Conservation (phyloP, 1,140 invertebrate genomes). For the Micrasema longulum region DNA sequence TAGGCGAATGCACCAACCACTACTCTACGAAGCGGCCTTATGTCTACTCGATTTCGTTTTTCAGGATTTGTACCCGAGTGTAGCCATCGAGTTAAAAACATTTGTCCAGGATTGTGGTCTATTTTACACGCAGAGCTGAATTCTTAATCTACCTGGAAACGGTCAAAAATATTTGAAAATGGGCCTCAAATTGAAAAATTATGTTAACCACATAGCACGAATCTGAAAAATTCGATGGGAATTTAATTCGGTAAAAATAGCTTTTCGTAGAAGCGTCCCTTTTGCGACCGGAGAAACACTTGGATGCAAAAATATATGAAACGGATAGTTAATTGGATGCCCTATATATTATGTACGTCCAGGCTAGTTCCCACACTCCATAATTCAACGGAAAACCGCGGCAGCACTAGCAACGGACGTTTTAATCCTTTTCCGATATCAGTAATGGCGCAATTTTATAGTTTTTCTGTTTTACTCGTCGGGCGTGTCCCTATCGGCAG, state of each 20-base stretch:
- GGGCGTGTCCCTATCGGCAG: constrained; percentile 9
- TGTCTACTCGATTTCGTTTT: too few species aligned
- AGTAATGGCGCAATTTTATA: constrained; percentile 40
- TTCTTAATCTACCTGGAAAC: too few species aligned
- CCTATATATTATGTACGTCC: constrained; percentile 8
- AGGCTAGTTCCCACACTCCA: neutral
- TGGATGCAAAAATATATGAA: neutral
- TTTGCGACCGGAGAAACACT: neutral
- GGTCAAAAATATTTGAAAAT: too few species aligned
- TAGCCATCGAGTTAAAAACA: too few species aligned
- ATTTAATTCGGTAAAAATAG: neutral
- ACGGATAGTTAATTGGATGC: constrained; percentile 4
- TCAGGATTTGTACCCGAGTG: too few species aligned
- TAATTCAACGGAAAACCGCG: neutral
- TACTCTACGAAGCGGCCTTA: too few species aligned
- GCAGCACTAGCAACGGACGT: constrained; percentile 8
- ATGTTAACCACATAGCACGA: too few species aligned
- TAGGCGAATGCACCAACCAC: too few species aligned
- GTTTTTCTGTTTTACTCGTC: constrained; percentile 24
- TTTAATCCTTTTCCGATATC: constrained; percentile 51
- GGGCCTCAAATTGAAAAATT: too few species aligned
- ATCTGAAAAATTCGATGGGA: neutral
- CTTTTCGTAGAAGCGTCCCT: constrained; percentile 21
- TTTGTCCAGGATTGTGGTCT: too few species aligned
- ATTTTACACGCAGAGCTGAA: too few species aligned